phyloP scores from a whole-genome alignment of 2,113 vertebrate species.

The Antechinus flavipes region DNA sequence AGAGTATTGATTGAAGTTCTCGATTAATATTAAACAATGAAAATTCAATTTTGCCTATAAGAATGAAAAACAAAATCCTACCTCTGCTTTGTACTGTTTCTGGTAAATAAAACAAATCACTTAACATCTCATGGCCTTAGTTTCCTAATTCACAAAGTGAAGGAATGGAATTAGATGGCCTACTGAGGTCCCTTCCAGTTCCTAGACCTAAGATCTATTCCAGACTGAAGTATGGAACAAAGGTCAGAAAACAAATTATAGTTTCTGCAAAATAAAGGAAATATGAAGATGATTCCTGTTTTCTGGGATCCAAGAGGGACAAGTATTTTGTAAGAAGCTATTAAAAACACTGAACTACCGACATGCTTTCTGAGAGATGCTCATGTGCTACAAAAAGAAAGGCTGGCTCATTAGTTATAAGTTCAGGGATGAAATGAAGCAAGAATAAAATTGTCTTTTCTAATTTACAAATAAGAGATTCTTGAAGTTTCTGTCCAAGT shows the following conservation, averaged over 20 bases:
- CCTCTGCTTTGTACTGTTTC: not conserved
- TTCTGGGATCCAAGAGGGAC: not conserved
- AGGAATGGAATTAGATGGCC: not conserved
- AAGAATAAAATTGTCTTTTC: not conserved
- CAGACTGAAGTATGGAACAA: too few species aligned
- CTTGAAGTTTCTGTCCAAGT: not conserved
- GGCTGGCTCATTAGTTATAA: not conserved
- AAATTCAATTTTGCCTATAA: not conserved
- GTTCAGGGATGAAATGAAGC: not conserved
- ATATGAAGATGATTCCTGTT: too few species aligned
- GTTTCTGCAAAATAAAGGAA: too few species aligned
- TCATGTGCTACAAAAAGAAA: not conserved
- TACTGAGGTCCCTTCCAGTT: too few species aligned
- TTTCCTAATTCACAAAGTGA: not conserved
- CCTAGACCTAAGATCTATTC: too few species aligned
- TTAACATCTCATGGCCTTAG: not conserved
- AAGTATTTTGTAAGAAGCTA: not conserved
- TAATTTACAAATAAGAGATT: not conserved
- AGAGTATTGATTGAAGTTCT: not conserved
- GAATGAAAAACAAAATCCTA: not conserved
- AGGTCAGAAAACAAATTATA: too few species aligned
- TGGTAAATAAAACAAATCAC: not conserved
- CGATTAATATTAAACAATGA: not conserved
- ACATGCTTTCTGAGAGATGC: not conserved
- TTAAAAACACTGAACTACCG: not conserved